Evolutionary conservation across 2,797 vertebrate genomes (phyloP).

Genomic region (Rhabdomys pumilio): DNA sequence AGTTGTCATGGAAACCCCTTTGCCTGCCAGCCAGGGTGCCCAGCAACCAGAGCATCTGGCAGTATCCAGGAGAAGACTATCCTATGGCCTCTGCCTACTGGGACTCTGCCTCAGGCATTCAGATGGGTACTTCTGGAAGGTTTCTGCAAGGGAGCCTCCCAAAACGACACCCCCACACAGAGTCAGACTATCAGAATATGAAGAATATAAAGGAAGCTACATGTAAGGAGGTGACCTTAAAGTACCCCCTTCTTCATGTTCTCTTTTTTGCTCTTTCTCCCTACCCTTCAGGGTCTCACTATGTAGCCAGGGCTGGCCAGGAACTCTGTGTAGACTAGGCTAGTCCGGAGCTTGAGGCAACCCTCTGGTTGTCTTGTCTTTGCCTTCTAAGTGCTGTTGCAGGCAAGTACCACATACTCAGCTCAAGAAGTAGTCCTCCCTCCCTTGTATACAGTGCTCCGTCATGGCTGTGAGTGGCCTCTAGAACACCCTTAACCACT

Average conservation of each 20-base stretch:
- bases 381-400: neutral
- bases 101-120: slow-evolving; percentile 4
- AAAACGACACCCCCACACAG: neutral
- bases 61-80: slow-evolving; percentile 59
- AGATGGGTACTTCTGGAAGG: slow-evolving; percentile 52
- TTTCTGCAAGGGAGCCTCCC: slow-evolving; percentile 40
- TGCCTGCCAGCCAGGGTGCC: slow-evolving; percentile 70
- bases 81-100: slow-evolving; percentile 53
- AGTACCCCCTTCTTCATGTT: neutral
- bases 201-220: too few species aligned
- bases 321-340: neutral
- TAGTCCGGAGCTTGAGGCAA: neutral
- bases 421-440: neutral
- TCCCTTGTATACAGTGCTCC: neutral
- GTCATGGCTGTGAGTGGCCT: neutral
- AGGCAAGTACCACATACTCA: neutral
- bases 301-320: neutral
- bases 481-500: neutral
- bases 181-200: neutral
- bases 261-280: neutral
- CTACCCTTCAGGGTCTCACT: neutral
- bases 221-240: neutral
- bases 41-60: slow-evolving; percentile 78
- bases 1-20: slow-evolving; percentile 79
- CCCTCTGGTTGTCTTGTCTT: neutral